Percentiles rank a stretch among this genome's conserved stretches.
These are phyloP conservation scores for Amphipyra berbera DNA, from an alignment of 2,888 invertebrate species.

Conservation along the genomic window DNA sequence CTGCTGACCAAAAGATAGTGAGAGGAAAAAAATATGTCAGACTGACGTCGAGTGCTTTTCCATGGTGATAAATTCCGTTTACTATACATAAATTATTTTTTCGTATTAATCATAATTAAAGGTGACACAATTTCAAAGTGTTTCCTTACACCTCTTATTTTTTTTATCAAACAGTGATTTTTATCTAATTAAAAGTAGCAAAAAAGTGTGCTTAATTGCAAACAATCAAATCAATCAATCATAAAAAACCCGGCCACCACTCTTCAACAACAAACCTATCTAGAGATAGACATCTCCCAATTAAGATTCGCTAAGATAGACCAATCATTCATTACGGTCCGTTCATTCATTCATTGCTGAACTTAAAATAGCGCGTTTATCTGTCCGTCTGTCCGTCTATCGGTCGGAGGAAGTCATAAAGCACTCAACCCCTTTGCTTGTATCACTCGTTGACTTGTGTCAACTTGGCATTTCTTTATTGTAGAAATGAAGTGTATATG, in stretches of 20 bases:
- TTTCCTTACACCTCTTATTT: no score
- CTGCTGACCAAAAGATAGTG: no score
- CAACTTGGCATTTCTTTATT: conserved; percentile 72
- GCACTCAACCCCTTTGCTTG: conserved; percentile 71
- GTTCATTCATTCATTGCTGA: conserved; percentile 72
- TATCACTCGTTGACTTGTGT: conserved; percentile 76
- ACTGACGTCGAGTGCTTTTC: no score
- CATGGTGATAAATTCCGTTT: no score
- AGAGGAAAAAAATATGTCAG: no score
- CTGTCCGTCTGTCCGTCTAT: conserved; percentile 67
- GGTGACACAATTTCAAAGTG: no score
- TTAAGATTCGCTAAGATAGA: conserved; percentile 62
- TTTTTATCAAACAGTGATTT: no score
- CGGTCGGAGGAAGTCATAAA: conserved; percentile 84
- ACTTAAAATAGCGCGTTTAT: conserved; percentile 79
- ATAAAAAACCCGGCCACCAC: neutral
- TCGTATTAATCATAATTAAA: no score
- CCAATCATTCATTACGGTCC: conserved; percentile 74
- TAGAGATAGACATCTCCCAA: conserved; percentile 44
- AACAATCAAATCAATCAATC: no score
- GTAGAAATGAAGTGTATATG: conserved; percentile 53
- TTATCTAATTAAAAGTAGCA: no score
- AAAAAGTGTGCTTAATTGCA: no score
- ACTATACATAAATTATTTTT: no score
- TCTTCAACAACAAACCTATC: neutral